Evolutionary conservation across 2,888 invertebrate genomes (phyloP).

Genomic region (Schrankia costaestrigalis): DNA sequence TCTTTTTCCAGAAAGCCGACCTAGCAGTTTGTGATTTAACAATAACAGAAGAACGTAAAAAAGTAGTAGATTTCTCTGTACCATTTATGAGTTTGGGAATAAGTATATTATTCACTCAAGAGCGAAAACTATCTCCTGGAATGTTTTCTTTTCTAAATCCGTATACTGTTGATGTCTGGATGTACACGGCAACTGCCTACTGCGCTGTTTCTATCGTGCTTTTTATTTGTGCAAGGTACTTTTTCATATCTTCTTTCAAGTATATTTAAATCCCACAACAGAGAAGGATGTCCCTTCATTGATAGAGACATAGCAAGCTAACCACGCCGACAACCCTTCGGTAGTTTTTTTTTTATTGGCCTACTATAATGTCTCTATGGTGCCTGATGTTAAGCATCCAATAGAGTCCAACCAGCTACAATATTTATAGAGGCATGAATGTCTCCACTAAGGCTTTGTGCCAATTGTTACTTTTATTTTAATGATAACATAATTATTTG

Average conservation of each 20-base stretch:
- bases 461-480: not conserved
- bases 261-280: not conserved
- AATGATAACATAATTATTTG: not conserved
- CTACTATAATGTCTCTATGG: too few relatives aligned
- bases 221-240: slow-evolving; percentile 88
- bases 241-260: not conserved
- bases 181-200: slow-evolving; percentile 92
- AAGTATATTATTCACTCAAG: slow-evolving; percentile 91
- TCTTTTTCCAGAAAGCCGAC: slow-evolving; percentile 56
- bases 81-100: slow-evolving; percentile 98
- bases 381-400: too few relatives aligned
- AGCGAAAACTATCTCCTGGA: slow-evolving; percentile 86
- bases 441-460: too few relatives aligned
- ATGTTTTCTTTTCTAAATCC: slow-evolving; percentile 94
- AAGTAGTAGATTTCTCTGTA: slow-evolving; percentile 95
- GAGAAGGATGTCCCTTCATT: too few relatives aligned
- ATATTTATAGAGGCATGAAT: too few relatives aligned
- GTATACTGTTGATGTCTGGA: slow-evolving; percentile 91
- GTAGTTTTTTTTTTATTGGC: too few relatives aligned
- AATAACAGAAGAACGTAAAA: slow-evolving; percentile 94
- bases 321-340: too few relatives aligned
- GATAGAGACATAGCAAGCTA: too few relatives aligned
- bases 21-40: slow-evolving; percentile 86
- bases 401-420: too few relatives aligned
- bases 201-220: slow-evolving; percentile 90